Base-by-base conservation (phyloP, 2,888 invertebrate species). In the Resseliella maxima region DNA sequence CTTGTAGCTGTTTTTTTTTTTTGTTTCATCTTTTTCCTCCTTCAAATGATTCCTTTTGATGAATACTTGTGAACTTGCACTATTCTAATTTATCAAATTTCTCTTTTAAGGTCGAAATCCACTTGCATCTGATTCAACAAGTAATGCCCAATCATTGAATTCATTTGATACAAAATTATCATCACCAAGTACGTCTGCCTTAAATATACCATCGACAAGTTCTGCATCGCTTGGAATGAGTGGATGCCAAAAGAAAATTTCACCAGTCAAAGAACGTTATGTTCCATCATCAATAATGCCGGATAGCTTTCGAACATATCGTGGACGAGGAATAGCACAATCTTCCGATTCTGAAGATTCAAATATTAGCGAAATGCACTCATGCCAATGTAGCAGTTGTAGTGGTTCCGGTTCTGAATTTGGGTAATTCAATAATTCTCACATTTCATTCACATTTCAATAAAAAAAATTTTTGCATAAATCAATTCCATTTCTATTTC, bases 271-370 rank as follows among this genome's bases (percentile, higher is more conserved):
- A 38, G 83, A 83, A 18, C 83, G 83, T 21, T 83, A 83, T 15
- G 83, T 38, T 21, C 38, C 83, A n/a, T 83, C 83, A n/a, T 38
- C 5, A 3, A 38, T 81, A 15, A 86, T 72, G 45, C 91, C 93
- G 2, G 93, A 93, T 87, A 93, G 93, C 88, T 93, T 93, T 90
- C 91, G 92, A 5, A 92, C 92, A 21, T 93, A 93, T 88, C 90
- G 92, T 21, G 92, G 92, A 0, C 92, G 91, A 87, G 89, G 89
- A 38, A 90, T 90, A 86, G 89, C 89, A 5, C 90, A 90, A 87
- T 90, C 88, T 0, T 91, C 91, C 86, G 91, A 91, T 10, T 90
- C 90, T 59, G 91, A 83, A 38, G 83, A 83, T 12, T 83, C 83
- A n/a, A 59, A 91, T 59, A 90, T 90, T 0, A 90, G 89, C 15